phyloP scores from a whole-genome alignment of 2,888 invertebrate species.

The Andrena haemorrhoa region DNA sequence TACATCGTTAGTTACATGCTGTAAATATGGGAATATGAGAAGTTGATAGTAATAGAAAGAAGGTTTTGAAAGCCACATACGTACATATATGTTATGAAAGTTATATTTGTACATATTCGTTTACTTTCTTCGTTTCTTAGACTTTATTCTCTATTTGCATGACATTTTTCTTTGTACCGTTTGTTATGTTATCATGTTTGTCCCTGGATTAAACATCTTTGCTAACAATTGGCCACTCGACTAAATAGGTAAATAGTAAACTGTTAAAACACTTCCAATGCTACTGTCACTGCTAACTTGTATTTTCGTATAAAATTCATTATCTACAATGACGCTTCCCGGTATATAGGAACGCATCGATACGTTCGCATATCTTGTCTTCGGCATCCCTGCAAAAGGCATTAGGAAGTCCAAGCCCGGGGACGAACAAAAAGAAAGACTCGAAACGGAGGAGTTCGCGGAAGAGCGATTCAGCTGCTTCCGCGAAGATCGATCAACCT shows the following conservation, averaged over 20 bases:
- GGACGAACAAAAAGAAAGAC: constrained; percentile 83
- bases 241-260: constrained; percentile 69
- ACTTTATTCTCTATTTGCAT: constrained; percentile 49
- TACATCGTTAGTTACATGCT: background rate
- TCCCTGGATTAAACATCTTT: constrained; percentile 55
- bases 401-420: constrained; percentile 76
- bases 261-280: constrained; percentile 14
- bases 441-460: constrained; percentile 80
- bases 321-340: background rate
- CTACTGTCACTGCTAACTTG: background rate
- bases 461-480: constrained; percentile 77
- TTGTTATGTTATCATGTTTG: constrained; percentile 53
- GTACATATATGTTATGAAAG: constrained; percentile 24
- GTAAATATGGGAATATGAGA: constrained; percentile 7
- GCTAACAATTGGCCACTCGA: constrained; percentile 55
- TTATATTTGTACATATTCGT: constrained; percentile 31
- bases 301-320: background rate
- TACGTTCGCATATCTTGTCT: constrained; percentile 81
- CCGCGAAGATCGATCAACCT: constrained; percentile 78
- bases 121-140: constrained; percentile 4
- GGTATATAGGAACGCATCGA: constrained; percentile 74
- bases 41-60: background rate
- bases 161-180: constrained; percentile 42
- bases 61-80: constrained; percentile 12
- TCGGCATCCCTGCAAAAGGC: constrained; percentile 81